Conservation (phyloP, 2,888 invertebrate species). For the Cephonodes hylas region DNA sequence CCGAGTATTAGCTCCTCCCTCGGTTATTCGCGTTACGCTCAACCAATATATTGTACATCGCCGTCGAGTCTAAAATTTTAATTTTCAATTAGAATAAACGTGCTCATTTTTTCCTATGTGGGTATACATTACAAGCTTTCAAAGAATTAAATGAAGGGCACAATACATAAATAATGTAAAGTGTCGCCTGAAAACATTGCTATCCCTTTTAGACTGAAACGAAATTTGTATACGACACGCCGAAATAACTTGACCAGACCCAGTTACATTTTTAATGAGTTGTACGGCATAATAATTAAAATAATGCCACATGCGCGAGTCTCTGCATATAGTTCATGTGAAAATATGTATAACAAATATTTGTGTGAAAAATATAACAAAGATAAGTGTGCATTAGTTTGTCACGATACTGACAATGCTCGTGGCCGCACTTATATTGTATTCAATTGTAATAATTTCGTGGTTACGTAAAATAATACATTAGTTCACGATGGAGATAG, state of each 20-base stretch:
- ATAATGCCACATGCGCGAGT: neutral
- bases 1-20: too few relatives aligned
- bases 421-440: neutral
- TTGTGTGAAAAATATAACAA: neutral
- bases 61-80: neutral
- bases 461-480: neutral
- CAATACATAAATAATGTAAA: neutral
- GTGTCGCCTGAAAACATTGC: conserved; percentile 1
- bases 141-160: neutral
- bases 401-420: neutral
- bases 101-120: neutral
- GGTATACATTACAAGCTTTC: neutral
- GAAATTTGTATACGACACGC: conserved; percentile 4
- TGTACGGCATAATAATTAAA: neutral
- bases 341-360: neutral
- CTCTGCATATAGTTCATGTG: neutral
- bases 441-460: neutral
- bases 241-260: conserved; percentile 10
- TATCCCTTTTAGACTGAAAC: neutral
- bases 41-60: neutral
- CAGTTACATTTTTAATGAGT: conserved; percentile 7
- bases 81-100: neutral
- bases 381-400: conserved; percentile 1
- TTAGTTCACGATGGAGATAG: neutral
- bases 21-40: neutral